Base-by-base conservation (phyloP, 1,140 invertebrate species). In the Chionoecetes opilio region DNA sequence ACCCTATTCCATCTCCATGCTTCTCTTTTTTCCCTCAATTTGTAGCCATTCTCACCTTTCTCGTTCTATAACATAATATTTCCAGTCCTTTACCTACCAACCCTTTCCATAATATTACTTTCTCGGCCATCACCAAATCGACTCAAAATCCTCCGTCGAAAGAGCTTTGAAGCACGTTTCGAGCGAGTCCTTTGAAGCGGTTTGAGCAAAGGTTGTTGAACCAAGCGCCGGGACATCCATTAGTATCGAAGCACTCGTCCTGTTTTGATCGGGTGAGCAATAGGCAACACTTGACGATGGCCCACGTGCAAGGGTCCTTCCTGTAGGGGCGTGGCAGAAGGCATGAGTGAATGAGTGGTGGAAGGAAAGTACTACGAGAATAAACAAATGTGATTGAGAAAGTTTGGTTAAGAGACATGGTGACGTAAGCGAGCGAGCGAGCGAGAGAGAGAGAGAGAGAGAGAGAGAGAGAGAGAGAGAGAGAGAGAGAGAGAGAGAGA, bases 361-460 rank as follows among this genome's bases (percentile, higher is more conserved):
- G 46, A 14, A 53, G 46, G 11, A 53, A 14, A 53, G 46, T 53
- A 53, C 11, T 53, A 53, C 11, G 2, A 53, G 41, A 14, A 53
- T n/a, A n/a, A n/a, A n/a, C n/a, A n/a, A n/a, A n/a, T n/a, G n/a
- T n/a, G n/a, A n/a, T n/a, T n/a, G n/a, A n/a, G n/a, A n/a, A n/a
- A n/a, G n/a, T n/a, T n/a, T n/a, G n/a, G n/a, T n/a, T n/a, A 53
- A 11, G 11, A 53, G 46, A 9, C 11, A 75, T n/a, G 26, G n/a
- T n/a, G 63, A 6, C n/a, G 0, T 6, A 1, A 75, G 6, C 53
- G 6, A n/a, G n/a, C 6, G n/a, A n/a, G 85, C 32, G 85, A 87
- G 85, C 32, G 85, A 87, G 85, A 87, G 85, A 87, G 85, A 87
- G 85, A 87, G 85, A 38, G 85, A 38, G 85, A 38, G 85, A 38